These are phyloP conservation scores for Clarias platycephalus DNA, from an alignment of 2,797 vertebrate species.

Conservation along the genomic window DNA sequence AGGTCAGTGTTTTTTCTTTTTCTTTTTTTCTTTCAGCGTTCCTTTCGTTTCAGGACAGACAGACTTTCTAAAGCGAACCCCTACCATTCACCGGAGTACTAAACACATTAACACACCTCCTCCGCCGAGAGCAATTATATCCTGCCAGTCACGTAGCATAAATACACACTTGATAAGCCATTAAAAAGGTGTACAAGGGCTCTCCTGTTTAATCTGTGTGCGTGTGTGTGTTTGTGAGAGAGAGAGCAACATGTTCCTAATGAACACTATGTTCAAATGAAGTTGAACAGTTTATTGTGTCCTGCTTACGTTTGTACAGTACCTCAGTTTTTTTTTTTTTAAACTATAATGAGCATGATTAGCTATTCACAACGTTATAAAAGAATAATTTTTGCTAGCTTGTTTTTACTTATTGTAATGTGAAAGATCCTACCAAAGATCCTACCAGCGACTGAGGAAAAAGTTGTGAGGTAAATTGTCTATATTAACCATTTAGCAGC, in stretches of 20 bases:
- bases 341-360: too few species aligned
- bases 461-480: too few species aligned
- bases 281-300: background rate
- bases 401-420: background rate
- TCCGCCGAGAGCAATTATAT: constrained; percentile 43
- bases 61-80: constrained; percentile 9
- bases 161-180: constrained; percentile 52
- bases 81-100: constrained; percentile 17
- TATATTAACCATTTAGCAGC: too few species aligned
- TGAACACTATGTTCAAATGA: constrained; percentile 1
- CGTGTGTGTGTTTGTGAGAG: background rate
- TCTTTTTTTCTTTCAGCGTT: accelerated
- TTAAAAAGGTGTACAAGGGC: constrained; percentile 38
- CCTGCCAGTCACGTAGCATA: constrained; percentile 44
- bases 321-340: background rate
- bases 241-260: constrained; percentile 10
- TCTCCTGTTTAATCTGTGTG: constrained; percentile 20
- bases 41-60: background rate
- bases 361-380: background rate
- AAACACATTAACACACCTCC: constrained; percentile 41
- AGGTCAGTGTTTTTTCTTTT: too few species aligned
- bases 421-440: background rate
- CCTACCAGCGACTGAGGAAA: too few species aligned
- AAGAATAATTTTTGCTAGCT: too few species aligned
- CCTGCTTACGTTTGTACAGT: background rate